A percentile compares a stretch with the other conserved stretches of the same genome.
phyloP scores from a whole-genome alignment of 1,140 invertebrate genomes.

The Platorchestia sp. region DNA sequence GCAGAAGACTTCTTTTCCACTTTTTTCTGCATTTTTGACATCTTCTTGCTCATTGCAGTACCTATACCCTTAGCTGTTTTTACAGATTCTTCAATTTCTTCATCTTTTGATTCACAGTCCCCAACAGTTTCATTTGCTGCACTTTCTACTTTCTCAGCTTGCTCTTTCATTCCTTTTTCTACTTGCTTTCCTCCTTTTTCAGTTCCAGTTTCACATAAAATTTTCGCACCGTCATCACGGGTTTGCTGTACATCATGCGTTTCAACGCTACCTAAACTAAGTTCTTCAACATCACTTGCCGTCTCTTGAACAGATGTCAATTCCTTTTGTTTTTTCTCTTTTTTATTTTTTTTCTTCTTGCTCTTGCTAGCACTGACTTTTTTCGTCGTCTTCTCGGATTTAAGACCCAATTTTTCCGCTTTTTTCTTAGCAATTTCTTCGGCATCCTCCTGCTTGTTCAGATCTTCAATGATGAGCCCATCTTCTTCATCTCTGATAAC shows the following conservation, averaged over 20 bases:
- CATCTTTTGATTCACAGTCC: not conserved
- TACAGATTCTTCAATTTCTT: slow-evolving; percentile 14
- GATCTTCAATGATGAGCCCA: slow-evolving; percentile 40
- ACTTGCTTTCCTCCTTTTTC: not conserved
- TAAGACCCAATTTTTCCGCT: not conserved
- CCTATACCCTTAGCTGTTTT: slow-evolving; percentile 8
- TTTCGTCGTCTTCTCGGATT: not conserved
- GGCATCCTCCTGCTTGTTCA: slow-evolving; percentile 7
- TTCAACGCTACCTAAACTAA: not conserved
- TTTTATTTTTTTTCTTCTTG: not conserved
- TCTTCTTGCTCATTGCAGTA: not conserved
- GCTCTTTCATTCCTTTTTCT: not conserved
- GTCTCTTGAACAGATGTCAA: not conserved
- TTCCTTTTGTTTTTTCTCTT: not conserved
- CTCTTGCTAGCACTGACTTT: not conserved
- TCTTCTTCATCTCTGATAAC: slow-evolving; percentile 28
- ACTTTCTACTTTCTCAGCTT: not conserved
- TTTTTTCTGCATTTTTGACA: slow-evolving; percentile 21
- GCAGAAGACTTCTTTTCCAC: slow-evolving; percentile 4
- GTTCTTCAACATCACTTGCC: not conserved
- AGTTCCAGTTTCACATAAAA: not conserved
- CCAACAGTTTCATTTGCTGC: not conserved
- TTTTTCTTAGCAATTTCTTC: not conserved
- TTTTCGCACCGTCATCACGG: not conserved
- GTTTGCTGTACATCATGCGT: not conserved